Base-by-base conservation (phyloP, 2,888 invertebrate species). In the Ramazzottius varieornatus region DNA sequence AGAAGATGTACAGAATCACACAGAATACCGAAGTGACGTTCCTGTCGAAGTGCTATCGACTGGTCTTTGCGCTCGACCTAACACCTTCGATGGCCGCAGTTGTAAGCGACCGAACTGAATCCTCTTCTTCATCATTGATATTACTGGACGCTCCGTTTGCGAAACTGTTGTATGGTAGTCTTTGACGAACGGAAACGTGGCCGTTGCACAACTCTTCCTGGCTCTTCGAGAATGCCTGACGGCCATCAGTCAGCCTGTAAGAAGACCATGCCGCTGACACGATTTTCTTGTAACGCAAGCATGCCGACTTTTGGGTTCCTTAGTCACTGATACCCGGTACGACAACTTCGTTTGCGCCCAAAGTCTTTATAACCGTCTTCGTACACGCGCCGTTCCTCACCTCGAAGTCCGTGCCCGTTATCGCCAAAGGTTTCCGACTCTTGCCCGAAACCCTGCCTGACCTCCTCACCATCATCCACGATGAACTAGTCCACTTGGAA, bases 51-150 rank as follows among this genome's bases (percentile, higher is more conserved):
- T 80, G 80, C 67, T 86, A 86, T 73, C 79, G 83, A 68, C 80
- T 85, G 69, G 85, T 84, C 64, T 85, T 84, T 73, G 83, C 85
- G 70, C 77, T 87, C 67, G 86, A 87, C 75, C 80, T 86, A 73
- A 86, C 86, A 73, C 85, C 86, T 13, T 86, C 86, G 1, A 80
- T 83, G 67, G 82, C 84, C 64, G 81, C 83, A 67, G 83, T 85
- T 68, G 84, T 83, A 75, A 78, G 81, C 74, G 29, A 16, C 4
- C 24, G 20, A 24, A 16, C 29, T 4, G 29, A 54, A 16, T 16
- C 24, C 24, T 54, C 4, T n/a, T n/a, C 4, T n/a, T n/a, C n/a
- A n/a, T n/a, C n/a, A n/a, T n/a, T n/a, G n/a, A n/a, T 40, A 8
- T 40, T 8, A 40, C 20, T 40, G 8, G 20, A 8, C 8, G 20